Base-by-base conservation (phyloP, 2,113 vertebrate species). In the Pedetes capensis region DNA sequence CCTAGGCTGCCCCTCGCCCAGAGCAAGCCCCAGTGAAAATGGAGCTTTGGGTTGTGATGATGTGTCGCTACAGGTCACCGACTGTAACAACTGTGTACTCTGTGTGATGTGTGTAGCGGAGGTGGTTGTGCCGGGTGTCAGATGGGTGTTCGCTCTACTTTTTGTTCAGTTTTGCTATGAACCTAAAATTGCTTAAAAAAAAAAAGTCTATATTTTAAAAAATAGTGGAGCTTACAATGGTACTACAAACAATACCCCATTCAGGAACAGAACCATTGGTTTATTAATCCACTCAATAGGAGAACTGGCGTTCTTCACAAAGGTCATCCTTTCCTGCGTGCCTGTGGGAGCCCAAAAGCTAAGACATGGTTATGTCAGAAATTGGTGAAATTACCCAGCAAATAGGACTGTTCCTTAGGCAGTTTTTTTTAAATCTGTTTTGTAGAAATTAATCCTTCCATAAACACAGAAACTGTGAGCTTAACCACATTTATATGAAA, bases 361-460 rank as follows among this genome's bases (percentile, higher is more conserved):
- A 76, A 94, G 95, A 51, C 37, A 20, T 61, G 29, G 84, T 47
- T 80, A 79, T 37, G 87, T 66, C 18, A 94, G 53, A 86, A 94
- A 79, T 23, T 64, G 20, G 51, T 59, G 71, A 68, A 29, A 59
- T 85, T 95, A 44, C 64, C 55, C 16, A 87, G 32, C 34, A 90
- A 51, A 29, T 27, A 81, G 55, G 9, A 39, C 25, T 93, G 29
- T 63, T 93, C 71, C 72, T 87, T 34, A 89, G 61, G 61, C 37
- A 86, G 53, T 13, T 87, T 13, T 87, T 95, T 93, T 95, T 25
- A 78, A 87, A 69, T 93, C 84, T 97, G 44, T 89, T 92, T 85
- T 92, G 9, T 39, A 85, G 66, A 95, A 97, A 88, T 82, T 92
- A 93, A 94, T 92, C 93, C 63, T 92, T 82, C 91, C 63, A 81